Evolutionary conservation across 2,888 invertebrate species (phyloP).

Genomic region (Gastrophysa polygoni): DNA sequence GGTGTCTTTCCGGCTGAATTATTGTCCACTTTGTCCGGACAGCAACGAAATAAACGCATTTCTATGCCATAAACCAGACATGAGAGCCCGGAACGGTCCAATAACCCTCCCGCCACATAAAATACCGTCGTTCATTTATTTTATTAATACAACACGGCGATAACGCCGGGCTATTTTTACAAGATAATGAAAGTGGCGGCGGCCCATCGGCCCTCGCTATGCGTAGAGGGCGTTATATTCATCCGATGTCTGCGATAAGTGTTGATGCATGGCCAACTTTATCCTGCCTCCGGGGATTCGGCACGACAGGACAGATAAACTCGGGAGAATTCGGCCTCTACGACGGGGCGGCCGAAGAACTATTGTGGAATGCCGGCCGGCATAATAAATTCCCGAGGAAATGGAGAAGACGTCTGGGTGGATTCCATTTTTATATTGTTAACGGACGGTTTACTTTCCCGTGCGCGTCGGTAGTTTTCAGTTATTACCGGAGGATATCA

Average conservation of each 20-base stretch:
- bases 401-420: slow-evolving; percentile 21
- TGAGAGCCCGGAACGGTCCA: slow-evolving; percentile 11
- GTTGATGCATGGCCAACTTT: slow-evolving; percentile 46
- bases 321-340: slow-evolving; percentile 24
- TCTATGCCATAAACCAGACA: slow-evolving; percentile 15
- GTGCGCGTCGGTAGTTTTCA: neutral
- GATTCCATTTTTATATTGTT: slow-evolving; percentile 23
- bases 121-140: slow-evolving; percentile 31
- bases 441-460: slow-evolving; percentile 15
- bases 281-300: slow-evolving; percentile 26
- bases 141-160: slow-evolving; percentile 34
- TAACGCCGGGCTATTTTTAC: slow-evolving; percentile 34
- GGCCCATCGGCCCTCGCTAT: slow-evolving; percentile 13
- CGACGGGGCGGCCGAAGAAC: slow-evolving; percentile 21
- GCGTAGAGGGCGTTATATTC: slow-evolving; percentile 36
- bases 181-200: slow-evolving; percentile 37
- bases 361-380: slow-evolving; percentile 22
- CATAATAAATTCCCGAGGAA: slow-evolving; percentile 27
- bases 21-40: neutral
- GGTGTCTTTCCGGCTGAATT: neutral
- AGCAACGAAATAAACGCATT: slow-evolving; percentile 13
- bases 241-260: slow-evolving; percentile 45
- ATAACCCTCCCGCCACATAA: slow-evolving; percentile 11
- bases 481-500: neutral
- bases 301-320: slow-evolving; percentile 29